A percentile compares a stretch with the other conserved stretches of the same genome.
phyloP scores from a whole-genome alignment of 1,140 invertebrate species.

The Penaeus japonicus region DNA sequence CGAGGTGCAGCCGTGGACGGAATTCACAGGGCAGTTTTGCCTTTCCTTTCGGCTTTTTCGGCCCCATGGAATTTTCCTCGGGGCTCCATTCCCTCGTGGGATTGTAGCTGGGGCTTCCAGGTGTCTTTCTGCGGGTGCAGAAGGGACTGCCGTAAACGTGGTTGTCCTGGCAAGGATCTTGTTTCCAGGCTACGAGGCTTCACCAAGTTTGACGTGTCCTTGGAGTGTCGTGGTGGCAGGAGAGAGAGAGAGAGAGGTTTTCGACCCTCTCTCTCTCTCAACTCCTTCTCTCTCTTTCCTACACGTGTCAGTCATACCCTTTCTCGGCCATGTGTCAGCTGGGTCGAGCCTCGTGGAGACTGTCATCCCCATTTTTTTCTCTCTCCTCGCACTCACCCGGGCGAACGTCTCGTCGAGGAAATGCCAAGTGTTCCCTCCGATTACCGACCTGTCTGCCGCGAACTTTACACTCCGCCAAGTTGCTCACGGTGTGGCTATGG shows the following conservation, averaged over 20 bases:
- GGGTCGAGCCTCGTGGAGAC: no score
- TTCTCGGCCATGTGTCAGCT: no score
- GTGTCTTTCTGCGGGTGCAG: background rate
- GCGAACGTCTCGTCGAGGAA: no score
- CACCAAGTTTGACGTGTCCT: constrained; percentile 27
- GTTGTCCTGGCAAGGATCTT: background rate
- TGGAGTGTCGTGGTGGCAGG: background rate
- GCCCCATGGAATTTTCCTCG: background rate
- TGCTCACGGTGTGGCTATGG: no score
- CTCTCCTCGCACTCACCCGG: no score
- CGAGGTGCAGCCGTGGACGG: constrained; percentile 6
- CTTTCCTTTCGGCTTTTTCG: background rate
- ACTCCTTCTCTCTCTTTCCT: background rate
- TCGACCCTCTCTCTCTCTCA: constrained; percentile 24
- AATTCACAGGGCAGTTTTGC: background rate
- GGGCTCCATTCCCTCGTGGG: background rate
- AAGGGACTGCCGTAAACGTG: background rate
- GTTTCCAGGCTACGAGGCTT: constrained; percentile 20
- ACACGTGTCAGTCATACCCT: background rate
- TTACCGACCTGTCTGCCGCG: no score
- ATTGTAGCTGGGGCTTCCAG: no score
- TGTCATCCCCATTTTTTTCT: no score
- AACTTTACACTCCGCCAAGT: no score
- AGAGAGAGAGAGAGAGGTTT: constrained; percentile 19
- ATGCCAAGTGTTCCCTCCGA: no score